These are phyloP conservation scores for Drosophila aldrichi DNA, from an alignment of 2,888 invertebrate genomes.

Conservation along the genomic window DNA sequence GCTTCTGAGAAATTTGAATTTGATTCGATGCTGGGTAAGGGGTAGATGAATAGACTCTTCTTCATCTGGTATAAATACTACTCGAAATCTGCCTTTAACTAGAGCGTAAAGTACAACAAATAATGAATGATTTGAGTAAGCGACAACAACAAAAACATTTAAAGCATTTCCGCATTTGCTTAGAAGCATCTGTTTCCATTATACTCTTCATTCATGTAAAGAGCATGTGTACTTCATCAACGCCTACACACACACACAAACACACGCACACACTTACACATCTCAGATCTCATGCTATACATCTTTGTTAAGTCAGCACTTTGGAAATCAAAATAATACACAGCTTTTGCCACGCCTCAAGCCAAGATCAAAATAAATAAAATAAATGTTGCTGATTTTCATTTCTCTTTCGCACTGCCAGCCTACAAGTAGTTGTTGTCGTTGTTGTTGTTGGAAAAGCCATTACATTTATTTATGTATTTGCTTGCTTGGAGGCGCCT, in stretches of 20 bases:
- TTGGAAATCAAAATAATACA: constrained; percentile 74
- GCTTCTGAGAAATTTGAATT: not conserved
- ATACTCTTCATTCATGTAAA: constrained; percentile 46
- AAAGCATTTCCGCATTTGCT: constrained; percentile 43
- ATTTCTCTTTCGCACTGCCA: constrained; percentile 22
- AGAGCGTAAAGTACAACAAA: not conserved
- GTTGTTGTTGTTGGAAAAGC: constrained; percentile 46
- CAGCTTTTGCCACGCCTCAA: constrained; percentile 55
- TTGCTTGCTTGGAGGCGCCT: constrained; percentile 44
- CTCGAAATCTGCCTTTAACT: not conserved
- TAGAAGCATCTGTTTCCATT: constrained; percentile 58
- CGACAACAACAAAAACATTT: constrained; percentile 11
- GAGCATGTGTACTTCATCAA: constrained; percentile 66
- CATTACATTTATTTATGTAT: constrained; percentile 77
- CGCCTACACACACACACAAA: constrained; percentile 36
- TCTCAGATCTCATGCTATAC: constrained; percentile 41
- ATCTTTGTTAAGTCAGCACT: constrained; percentile 77
- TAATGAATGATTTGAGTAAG: not conserved
- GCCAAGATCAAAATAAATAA: constrained; percentile 67
- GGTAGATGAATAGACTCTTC: not conserved
- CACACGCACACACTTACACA: constrained; percentile 13
- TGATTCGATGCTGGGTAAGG: not conserved
- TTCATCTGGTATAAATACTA: not conserved
- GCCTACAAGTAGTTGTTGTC: constrained; percentile 2
- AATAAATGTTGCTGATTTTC: constrained; percentile 60